These are phyloP conservation scores for Galeopterus variegatus DNA, from an alignment of 2,113 vertebrate species.

Conservation along the genomic window DNA sequence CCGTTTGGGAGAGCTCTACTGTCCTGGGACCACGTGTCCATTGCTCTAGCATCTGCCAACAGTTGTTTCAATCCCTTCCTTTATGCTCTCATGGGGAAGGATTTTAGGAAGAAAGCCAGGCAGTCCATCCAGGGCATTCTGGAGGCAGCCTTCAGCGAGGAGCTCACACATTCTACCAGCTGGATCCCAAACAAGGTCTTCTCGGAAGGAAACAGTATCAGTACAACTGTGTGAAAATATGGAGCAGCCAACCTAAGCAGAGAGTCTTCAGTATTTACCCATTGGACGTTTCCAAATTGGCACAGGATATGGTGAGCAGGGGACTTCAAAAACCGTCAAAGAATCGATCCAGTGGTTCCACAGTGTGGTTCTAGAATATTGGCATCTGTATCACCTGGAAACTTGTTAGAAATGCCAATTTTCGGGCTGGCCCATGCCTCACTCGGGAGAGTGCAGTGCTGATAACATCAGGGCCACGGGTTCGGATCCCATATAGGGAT, in stretches of 20 bases:
- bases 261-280: background rate
- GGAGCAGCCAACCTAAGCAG: background rate
- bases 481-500: too few species aligned
- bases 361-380: background rate
- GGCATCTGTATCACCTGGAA: background rate
- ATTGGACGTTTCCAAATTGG: background rate
- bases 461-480: too few species aligned
- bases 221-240: constrained; percentile 67
- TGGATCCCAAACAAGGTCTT: constrained; percentile 75
- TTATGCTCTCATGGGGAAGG: constrained; percentile 91
- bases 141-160: constrained; percentile 90
- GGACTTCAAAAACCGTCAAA: background rate
- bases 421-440: too few species aligned
- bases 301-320: background rate
- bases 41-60: constrained; percentile 89
- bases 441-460: too few species aligned
- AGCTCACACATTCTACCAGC: constrained; percentile 54
- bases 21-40: constrained; percentile 86
- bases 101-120: constrained; percentile 88
- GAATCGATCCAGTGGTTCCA: background rate
- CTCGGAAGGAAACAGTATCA: constrained; percentile 49
- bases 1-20: background rate
- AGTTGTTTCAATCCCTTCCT: constrained; percentile 92
- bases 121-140: constrained; percentile 87
- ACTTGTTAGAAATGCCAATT: too few species aligned